Base-by-base conservation (phyloP, 1,140 invertebrate species). In the Diploscapter pachys region DNA sequence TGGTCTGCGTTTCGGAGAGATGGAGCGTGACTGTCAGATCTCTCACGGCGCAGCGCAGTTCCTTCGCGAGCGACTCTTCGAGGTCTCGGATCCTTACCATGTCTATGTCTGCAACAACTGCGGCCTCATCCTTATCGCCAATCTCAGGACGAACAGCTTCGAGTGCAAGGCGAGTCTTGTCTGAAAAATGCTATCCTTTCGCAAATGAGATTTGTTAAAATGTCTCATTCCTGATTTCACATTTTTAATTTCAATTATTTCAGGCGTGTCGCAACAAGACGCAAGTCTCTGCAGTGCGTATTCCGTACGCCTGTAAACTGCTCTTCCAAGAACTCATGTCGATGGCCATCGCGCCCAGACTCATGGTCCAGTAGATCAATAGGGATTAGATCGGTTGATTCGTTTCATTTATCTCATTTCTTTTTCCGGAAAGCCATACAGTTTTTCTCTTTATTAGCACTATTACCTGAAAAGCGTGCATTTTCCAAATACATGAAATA, bases 11-110 rank as follows among this genome's bases (percentile, higher is more conserved):
- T 99, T 99, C 86, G 96, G 96, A 80, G 96, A 99, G 86, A 99
- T 99, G 96, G 96, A 99, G 87, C 93, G 96, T 68, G 96, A 99
- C 91, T 99, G 96, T 90, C 96, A 99, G 89, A 99, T 99, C 84
- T 93, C 96, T 75, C 96, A 99, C 84, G 96, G 96, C 55, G 95
- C 96, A 2, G 95, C 96, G 0, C 96, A 98, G 87, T 99, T 99
- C 85, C 87, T 99, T 11, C 88, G 95, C 62, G 96, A 99, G 87
- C 89, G 96, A 75, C 87, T 99, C 5, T 98, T 99, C 86, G 95
- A 98, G 89, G 95, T 97, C 0, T 98, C 95, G 48, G 96, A 99
- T 90, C 96, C 96, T 0, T 99, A 99, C 87, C 89, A 91, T 76
- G 94, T 98, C 59, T 95, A 98, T 83, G 91, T 99, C 61, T 99